phyloP scores from a whole-genome alignment of 2,797 vertebrate species.

The Galaxias olidus region DNA sequence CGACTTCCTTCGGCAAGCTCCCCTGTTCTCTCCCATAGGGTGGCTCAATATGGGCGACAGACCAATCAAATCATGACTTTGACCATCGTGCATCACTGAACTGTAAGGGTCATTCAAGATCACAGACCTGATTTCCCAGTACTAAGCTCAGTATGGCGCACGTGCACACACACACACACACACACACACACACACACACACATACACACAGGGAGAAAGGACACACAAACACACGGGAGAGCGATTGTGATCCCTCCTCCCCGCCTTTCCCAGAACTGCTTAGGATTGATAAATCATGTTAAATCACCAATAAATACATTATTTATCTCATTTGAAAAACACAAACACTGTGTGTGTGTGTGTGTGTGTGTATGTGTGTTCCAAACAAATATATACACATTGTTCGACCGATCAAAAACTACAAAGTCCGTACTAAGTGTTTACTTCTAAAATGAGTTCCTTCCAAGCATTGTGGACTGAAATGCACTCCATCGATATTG shows the following conservation, averaged over 20 bases:
- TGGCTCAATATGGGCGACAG: conserved; percentile 40
- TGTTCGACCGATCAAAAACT: conserved; percentile 43
- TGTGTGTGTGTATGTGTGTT: conserved; percentile 34
- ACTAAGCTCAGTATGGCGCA: neutral
- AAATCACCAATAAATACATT: conserved; percentile 80
- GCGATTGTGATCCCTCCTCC: conserved; percentile 52
- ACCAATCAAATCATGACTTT: conserved; percentile 13
- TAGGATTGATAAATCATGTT: conserved; percentile 52
- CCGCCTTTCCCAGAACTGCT: conserved; percentile 35
- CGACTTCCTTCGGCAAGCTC: conserved; percentile 50
- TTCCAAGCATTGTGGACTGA: conserved; percentile 48
- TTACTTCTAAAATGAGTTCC: conserved; percentile 62
- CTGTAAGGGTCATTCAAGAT: conserved; percentile 17
- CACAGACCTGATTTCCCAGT: neutral
- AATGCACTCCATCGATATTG: conserved; percentile 22
- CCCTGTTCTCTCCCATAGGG: conserved; percentile 32
- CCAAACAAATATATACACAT: conserved; percentile 70
- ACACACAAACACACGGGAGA: conserved; percentile 36
- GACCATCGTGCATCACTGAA: conserved; percentile 20
- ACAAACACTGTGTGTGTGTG: conserved; percentile 31
- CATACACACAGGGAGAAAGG: neutral
- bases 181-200: neutral
- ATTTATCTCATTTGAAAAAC: conserved; percentile 68
- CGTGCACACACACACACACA: neutral
- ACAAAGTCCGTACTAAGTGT: conserved; percentile 52